Conservation (phyloP, 2,888 invertebrate genomes). For the Dendrolimus pini region DNA sequence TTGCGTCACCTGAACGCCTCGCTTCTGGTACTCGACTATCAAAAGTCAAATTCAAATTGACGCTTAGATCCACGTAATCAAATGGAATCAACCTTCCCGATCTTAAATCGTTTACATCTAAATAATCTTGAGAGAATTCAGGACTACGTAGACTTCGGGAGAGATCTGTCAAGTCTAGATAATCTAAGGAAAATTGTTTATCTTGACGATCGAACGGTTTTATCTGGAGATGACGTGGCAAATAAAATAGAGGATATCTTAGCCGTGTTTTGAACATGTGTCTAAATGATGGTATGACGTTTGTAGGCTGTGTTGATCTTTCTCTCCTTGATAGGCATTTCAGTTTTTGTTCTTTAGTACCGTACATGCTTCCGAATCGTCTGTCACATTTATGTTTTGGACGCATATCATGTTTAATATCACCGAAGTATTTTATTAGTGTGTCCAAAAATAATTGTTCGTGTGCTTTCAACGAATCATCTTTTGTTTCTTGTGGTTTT, state of each 20-base stretch:
- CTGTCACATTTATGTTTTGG: conserved; percentile 8
- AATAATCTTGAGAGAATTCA: conserved; percentile 14
- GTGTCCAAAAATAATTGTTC: background rate
- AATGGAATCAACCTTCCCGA: background rate
- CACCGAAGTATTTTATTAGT: background rate
- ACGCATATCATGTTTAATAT: background rate
- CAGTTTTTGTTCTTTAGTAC: conserved; percentile 7
- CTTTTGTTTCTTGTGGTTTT: too few species aligned
- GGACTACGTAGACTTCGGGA: background rate
- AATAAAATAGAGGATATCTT: background rate
- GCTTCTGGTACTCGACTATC: background rate
- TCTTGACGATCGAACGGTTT: background rate
- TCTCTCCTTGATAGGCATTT: conserved; percentile 1
- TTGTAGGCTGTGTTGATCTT: background rate
- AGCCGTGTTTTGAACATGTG: background rate
- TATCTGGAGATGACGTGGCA: too few species aligned
- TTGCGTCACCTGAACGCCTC: too few species aligned
- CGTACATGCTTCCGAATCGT: conserved; percentile 12
- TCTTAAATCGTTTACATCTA: conserved; percentile 16
- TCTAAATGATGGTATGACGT: background rate
- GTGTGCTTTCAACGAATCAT: background rate
- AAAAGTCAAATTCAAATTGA: background rate
- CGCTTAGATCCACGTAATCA: background rate
- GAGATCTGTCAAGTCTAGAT: conserved; percentile 17
- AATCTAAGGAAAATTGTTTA: conserved; percentile 17